A percentile compares a stretch with the other conserved stretches of the same genome.
phyloP scores from a whole-genome alignment of 2,113 vertebrate species.

The Trichomycterus rosablanca region DNA sequence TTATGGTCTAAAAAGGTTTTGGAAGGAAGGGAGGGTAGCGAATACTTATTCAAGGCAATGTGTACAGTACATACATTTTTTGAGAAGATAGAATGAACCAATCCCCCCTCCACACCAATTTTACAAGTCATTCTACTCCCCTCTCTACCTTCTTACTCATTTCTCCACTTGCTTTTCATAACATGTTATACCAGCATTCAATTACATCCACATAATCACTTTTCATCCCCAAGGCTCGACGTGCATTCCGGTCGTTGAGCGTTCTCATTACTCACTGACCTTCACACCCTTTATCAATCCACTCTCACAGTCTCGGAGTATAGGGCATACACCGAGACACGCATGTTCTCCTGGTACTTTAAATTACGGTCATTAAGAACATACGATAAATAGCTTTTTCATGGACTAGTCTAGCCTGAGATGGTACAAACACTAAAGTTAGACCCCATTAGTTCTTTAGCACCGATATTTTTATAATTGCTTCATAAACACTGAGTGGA shows the following conservation, averaged over 20 bases:
- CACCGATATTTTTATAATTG: too few relatives aligned
- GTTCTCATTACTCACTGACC: conserved; percentile 68
- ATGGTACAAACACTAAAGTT: background rate
- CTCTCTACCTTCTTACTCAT: background rate
- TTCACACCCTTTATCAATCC: conserved; percentile 52
- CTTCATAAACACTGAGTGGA: background rate
- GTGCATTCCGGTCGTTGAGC: conserved; percentile 56
- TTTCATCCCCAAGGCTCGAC: conserved; percentile 65
- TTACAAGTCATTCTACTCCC: too few relatives aligned
- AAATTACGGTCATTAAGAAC: conserved; percentile 9
- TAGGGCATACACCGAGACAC: background rate
- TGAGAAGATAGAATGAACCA: too few relatives aligned
- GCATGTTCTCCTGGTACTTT: background rate
- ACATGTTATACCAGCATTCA: conserved; percentile 57
- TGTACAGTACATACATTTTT: too few relatives aligned
- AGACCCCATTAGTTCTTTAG: conserved; percentile 6
- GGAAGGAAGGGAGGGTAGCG: too few relatives aligned
- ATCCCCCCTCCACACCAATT: too few relatives aligned
- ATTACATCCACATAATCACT: conserved; percentile 69
- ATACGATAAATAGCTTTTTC: conserved; percentile 12
- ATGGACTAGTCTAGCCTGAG: conserved; percentile 1
- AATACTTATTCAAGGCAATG: too few relatives aligned
- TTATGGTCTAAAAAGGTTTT: too few relatives aligned
- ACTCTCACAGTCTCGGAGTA: background rate
- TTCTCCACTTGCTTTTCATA: conserved; percentile 46